phyloP scores from a whole-genome alignment of 2,888 invertebrate genomes.

The Ecdyonurus torrentis region DNA sequence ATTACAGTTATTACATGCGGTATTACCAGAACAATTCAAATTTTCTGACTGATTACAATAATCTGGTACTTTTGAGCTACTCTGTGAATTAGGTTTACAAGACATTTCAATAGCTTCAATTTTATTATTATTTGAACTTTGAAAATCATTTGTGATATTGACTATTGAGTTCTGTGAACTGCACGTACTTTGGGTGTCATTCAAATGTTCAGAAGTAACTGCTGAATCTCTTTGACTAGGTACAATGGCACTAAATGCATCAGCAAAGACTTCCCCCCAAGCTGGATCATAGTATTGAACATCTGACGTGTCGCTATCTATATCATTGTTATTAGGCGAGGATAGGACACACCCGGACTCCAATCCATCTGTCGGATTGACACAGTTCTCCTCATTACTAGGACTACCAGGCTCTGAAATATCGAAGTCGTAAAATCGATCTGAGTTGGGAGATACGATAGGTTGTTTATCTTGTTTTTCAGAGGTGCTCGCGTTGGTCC shows the following conservation, averaged over 20 bases:
- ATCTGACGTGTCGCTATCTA: conserved; percentile 29
- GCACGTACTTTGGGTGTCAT: too few species aligned
- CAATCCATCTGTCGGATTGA: background rate
- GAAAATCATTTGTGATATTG: too few species aligned
- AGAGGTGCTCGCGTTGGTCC: background rate
- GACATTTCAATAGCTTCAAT: too few species aligned
- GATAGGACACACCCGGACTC: conserved; percentile 36
- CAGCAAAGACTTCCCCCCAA: background rate
- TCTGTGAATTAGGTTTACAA: too few species aligned
- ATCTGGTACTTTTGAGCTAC: too few species aligned
- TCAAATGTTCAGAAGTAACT: too few species aligned
- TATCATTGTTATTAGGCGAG: conserved; percentile 18
- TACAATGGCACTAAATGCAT: conserved; percentile 4
- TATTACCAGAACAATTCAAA: too few species aligned
- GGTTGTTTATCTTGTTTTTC: background rate
- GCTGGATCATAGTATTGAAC: conserved; percentile 21
- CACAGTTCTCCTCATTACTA: conserved; percentile 27
- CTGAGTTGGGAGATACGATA: conserved; percentile 15
- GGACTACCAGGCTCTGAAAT: conserved; percentile 55
- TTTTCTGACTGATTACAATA: too few species aligned
- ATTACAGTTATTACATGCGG: too few species aligned
- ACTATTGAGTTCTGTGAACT: too few species aligned
- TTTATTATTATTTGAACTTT: too few species aligned
- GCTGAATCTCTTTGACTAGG: too few species aligned
- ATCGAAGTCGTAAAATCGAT: conserved; percentile 21